Evolutionary conservation across 2,888 invertebrate genomes (phyloP), one percentile per base, ranked within the genome.

Genomic region (Hydroisotoma schaefferi): DNA sequence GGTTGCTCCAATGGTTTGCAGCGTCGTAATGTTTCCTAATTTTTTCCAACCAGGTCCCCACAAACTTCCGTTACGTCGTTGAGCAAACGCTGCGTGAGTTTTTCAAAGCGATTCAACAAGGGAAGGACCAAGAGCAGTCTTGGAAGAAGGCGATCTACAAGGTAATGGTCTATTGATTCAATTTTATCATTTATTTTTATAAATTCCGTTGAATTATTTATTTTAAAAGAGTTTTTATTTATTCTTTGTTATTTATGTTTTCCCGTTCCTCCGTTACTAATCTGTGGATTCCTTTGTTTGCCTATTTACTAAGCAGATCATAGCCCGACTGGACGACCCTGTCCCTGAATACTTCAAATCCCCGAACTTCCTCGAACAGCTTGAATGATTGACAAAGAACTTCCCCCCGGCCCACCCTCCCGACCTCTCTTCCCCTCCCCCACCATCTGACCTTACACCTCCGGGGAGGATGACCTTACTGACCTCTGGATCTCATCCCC

Each of bases 131-230:
- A 63, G 99, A 99, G 78, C 98, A 97, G 79, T 97, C 97, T 76
- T 99, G 99, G 99, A 99, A 99, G 83, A 99, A 99, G 80, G 90
- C 95, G 76, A 99, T 99, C 81, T 99, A 99, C 85, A 99, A 99
- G 76, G 70, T 70, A 63, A 55, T 53, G 38, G 54, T 57, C 20
- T 40, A 40, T 20, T 57, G 37, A 49, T 40, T 51, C 20, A 4
- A 40, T 40, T 29, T 28, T 46, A 20, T 40, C n/a, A 5, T 40
- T 40, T 15, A 40, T 8, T 40, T 40, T 15, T 33, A 6, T 15
- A 33, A 33, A 10, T 33, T 10, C 15, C 33, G 15, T 33, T 33
- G 6, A 33, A 33, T 33, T 33, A 33, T 33, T n/a, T 33, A 33
- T 33, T 33, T 33, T 10, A 33, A 6, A 10, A 33, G 6, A 6